Evolutionary conservation across 2,888 invertebrate genomes (phyloP).

Genomic region (Drosophila quasianomalipes): DNA sequence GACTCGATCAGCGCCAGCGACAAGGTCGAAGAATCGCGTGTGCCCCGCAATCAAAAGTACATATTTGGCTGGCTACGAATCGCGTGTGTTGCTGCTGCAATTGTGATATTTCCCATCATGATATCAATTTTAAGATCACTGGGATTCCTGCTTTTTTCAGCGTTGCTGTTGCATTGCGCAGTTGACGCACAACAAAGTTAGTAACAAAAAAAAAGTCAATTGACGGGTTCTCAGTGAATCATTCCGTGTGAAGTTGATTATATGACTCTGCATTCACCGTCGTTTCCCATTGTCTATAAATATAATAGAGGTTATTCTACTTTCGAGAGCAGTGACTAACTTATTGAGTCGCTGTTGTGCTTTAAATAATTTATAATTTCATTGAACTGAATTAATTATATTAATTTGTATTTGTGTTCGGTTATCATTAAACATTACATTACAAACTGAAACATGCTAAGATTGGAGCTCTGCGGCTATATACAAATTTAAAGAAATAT

Average conservation of each 20-base stretch:
- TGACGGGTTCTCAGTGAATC: constrained; percentile 38
- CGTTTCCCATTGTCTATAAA: neutral
- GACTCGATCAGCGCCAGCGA: constrained; percentile 11
- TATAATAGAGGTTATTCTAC: constrained; percentile 14
- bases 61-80: constrained; percentile 5
- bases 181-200: constrained; percentile 62
- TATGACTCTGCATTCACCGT: neutral
- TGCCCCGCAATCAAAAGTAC: constrained; percentile 10
- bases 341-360: constrained; percentile 3
- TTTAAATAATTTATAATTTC: neutral
- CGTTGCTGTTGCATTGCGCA: constrained; percentile 33
- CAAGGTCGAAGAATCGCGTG: neutral
- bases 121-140: constrained; percentile 31
- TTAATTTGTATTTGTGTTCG: neutral
- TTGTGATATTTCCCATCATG: constrained; percentile 42
- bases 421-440: neutral
- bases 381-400: constrained; percentile 18
- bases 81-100: constrained; percentile 2
- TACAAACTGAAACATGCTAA: too few relatives aligned
- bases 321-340: constrained; percentile 24
- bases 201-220: constrained; percentile 33
- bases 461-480: neutral
- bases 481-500: neutral
- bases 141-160: constrained; percentile 40
- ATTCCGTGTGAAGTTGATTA: constrained; percentile 30